Evolutionary conservation across 2,797 vertebrate genomes (phyloP).

Genomic region (Gymnodraco acuticeps): DNA sequence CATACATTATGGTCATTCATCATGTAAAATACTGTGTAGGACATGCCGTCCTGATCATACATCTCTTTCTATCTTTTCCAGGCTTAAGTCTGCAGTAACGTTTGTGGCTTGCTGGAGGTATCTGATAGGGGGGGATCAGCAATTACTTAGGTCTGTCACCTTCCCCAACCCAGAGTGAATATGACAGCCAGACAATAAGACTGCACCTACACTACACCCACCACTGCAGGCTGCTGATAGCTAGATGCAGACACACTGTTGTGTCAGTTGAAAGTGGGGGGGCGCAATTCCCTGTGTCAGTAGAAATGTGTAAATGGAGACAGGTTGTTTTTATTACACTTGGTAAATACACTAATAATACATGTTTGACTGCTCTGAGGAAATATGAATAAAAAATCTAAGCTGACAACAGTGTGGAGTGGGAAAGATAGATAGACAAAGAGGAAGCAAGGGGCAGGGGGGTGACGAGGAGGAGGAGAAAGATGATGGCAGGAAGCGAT

Average conservation of each 20-base stretch:
- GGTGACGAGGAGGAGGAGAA: conserved; percentile 6
- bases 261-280: conserved; percentile 29
- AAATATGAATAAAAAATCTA: conserved; percentile 27
- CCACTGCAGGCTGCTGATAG: conserved; percentile 70
- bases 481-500: conserved; percentile 73
- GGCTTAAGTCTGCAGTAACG: conserved; percentile 41
- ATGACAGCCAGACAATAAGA: conserved; percentile 82
- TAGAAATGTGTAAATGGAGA: conserved; percentile 50
- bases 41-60: conserved; percentile 12
- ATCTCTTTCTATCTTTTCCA: conserved; percentile 12
- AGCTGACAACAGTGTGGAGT: conserved; percentile 26
- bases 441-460: conserved; percentile 12
- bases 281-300: conserved; percentile 43
- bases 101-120: conserved; percentile 54
- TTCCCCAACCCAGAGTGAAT: conserved; percentile 75
- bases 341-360: conserved; percentile 34
- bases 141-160: conserved; percentile 79
- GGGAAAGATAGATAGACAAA: conserved; percentile 46
- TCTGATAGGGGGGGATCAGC: conserved; percentile 69
- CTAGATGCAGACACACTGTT: conserved; percentile 51
- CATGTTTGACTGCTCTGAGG: conserved; percentile 17
- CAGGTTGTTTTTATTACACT: conserved; percentile 24
- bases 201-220: conserved; percentile 76
- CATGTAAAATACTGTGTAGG: conserved; percentile 15
- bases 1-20: background rate